These are phyloP conservation scores for Hylaeus volcanicus DNA, from an alignment of 1,140 invertebrate genomes.

Conservation along the genomic window DNA sequence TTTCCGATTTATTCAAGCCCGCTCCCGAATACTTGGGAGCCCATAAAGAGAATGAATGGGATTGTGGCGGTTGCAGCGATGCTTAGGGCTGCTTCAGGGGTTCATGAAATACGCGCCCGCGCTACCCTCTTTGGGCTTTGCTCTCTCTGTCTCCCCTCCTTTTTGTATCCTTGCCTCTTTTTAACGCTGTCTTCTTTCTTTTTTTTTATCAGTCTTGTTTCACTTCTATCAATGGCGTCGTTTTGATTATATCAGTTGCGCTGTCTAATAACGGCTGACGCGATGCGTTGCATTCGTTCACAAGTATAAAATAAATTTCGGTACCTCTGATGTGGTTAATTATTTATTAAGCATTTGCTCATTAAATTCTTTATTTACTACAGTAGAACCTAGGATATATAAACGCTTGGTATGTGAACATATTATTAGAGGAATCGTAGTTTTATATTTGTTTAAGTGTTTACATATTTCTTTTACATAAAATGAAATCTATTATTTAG, in stretches of 20 bases:
- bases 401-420: too few relatives aligned
- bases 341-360: too few relatives aligned
- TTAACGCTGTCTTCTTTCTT: conserved; percentile 31
- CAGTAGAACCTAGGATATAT: too few relatives aligned
- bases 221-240: conserved; percentile 7
- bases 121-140: conserved; percentile 45
- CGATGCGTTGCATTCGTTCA: too few relatives aligned
- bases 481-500: too few relatives aligned
- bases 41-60: conserved; percentile 79
- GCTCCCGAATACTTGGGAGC: conserved; percentile 74
- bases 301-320: too few relatives aligned
- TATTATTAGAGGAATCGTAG: too few relatives aligned
- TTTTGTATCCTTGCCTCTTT: conserved; percentile 35
- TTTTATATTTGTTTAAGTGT: too few relatives aligned
- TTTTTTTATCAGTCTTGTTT: background rate
- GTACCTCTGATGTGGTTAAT: too few relatives aligned
- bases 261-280: too few relatives aligned
- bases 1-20: conserved; percentile 78
- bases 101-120: conserved; percentile 76
- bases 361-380: too few relatives aligned
- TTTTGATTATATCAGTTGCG: conserved; percentile 1
- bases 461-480: too few relatives aligned
- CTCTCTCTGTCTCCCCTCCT: conserved; percentile 35
- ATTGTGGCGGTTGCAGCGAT: conserved; percentile 73
- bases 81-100: conserved; percentile 70